These are phyloP conservation scores for Drosophila biarmipes DNA, from an alignment of 1,140 invertebrate species.

Conservation along the genomic window DNA sequence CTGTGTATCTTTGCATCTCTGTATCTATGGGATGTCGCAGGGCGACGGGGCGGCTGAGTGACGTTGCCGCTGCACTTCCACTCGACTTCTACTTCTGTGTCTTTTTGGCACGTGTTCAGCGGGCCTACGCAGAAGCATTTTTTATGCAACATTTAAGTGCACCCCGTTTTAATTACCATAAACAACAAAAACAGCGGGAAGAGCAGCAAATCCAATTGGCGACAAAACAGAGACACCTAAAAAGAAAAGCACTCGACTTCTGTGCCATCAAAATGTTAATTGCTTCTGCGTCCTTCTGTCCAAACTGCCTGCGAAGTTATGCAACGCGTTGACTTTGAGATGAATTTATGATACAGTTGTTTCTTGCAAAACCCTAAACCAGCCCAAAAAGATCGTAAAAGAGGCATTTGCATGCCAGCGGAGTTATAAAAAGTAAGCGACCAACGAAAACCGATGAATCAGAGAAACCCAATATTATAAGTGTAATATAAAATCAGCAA, in stretches of 20 bases:
- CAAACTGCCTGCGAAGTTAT: slow-evolving; percentile 30
- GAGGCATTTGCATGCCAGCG: slow-evolving; percentile 30
- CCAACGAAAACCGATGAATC: slow-evolving; percentile 3
- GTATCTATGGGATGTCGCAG: slow-evolving; percentile 51
- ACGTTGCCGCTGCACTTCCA: slow-evolving; percentile 73
- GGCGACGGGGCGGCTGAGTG: slow-evolving; percentile 62
- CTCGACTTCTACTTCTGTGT: slow-evolving; percentile 14
- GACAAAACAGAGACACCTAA: slow-evolving; percentile 44
- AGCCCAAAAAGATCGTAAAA: slow-evolving; percentile 35
- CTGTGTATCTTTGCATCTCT: slow-evolving; percentile 38
- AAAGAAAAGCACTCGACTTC: slow-evolving; percentile 42
- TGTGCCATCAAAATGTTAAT: slow-evolving; percentile 74
- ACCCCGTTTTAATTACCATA: slow-evolving; percentile 75
- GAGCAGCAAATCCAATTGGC: slow-evolving; percentile 56
- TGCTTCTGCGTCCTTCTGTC: slow-evolving; percentile 62
- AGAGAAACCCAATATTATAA: slow-evolving; percentile 31
- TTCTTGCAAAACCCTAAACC: slow-evolving; percentile 39
- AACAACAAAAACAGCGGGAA: slow-evolving; percentile 50
- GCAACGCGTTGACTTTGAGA: slow-evolving; percentile 47
- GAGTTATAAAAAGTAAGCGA: slow-evolving; percentile 29
- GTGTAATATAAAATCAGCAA: slow-evolving; percentile 12
- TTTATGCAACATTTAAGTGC: slow-evolving; percentile 81
- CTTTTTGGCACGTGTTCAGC: slow-evolving; percentile 78
- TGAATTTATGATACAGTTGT: not conserved
- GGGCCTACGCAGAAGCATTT: slow-evolving; percentile 62